Evolutionary conservation across 2,797 vertebrate species (phyloP), one percentile per base, ranked within the genome.

Genomic region (Hybognathus amarus): DNA sequence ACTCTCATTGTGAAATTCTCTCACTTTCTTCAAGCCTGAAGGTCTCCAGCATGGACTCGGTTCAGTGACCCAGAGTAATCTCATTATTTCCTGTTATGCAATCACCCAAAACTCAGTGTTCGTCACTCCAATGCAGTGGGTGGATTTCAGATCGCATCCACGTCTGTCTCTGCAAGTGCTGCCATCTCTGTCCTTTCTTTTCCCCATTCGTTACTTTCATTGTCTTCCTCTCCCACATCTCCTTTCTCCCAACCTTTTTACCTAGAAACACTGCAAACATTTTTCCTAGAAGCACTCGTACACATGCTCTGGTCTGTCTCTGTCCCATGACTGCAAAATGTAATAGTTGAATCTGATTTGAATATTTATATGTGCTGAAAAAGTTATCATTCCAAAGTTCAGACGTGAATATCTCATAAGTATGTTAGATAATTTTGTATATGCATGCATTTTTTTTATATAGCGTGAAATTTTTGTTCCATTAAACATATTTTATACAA

Each of bases 31-130:
- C 33, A 63, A 71, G 45, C 70, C 80, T 75, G 70, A 75, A 82
- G 71, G 80, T 83, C 63, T 67, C 76, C 63, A 56, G 80, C 70
- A 76, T 42, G 61, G 73, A 67, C 61, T 81, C 54, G 74, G 54
- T 77, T 82, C 80, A 85, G 22, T 45, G 56, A 86, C 83, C 85
- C 79, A 40, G 59, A 59, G 22, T 75, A 79, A 83, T 84, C 33
- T 81, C 42, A 85, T 82, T 85, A 87, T 69, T 83, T 82, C 67
- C 66, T 83, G 17, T 82, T 83, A 85, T 27, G 59, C 81, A 85
- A 85, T 87, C 61, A 83, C 42, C 64, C 77, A 64, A 76, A 82
- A 83, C 83, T 64, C 67, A 79, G 40, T n/a, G n/a, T 68, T 82
- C 24, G 50, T 61, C 67, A 64, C 71, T 77, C 52, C 59, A 13